Evolutionary conservation across 2,888 invertebrate species (phyloP).

Genomic region (Neoitamus cyanurus): DNA sequence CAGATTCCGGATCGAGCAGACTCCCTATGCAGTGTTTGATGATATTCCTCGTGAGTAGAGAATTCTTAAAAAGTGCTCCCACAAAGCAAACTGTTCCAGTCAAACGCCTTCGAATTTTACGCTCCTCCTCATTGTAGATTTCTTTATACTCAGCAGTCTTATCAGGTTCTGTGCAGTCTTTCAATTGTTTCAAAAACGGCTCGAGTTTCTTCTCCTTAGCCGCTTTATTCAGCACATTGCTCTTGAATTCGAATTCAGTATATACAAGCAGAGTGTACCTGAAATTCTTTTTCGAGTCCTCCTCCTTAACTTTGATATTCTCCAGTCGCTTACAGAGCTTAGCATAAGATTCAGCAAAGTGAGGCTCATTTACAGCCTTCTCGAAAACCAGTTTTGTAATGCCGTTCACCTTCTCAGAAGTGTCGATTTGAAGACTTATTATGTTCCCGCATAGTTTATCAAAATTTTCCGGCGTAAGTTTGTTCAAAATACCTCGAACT

Average conservation of each 20-base stretch:
- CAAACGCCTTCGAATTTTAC: constrained; percentile 82
- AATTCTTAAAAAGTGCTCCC: constrained; percentile 90
- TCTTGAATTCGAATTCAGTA: constrained; percentile 91
- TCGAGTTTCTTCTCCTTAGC: constrained; percentile 65
- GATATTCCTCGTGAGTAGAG: constrained; percentile 88
- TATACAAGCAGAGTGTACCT: constrained; percentile 68
- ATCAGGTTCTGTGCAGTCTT: constrained; percentile 64
- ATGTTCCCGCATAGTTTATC: constrained; percentile 83
- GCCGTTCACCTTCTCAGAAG: constrained; percentile 79
- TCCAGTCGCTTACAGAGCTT: constrained; percentile 80
- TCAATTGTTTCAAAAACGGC: constrained; percentile 67
- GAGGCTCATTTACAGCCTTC: constrained; percentile 95
- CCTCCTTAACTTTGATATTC: constrained; percentile 54
- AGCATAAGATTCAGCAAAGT: constrained; percentile 92
- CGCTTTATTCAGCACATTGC: constrained; percentile 79
- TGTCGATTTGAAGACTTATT: constrained; percentile 81
- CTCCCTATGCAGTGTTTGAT: constrained; percentile 87
- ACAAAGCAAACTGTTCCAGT: constrained; percentile 89
- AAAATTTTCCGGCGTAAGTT: constrained; percentile 95
- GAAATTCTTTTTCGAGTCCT: constrained; percentile 67
- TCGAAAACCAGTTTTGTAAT: constrained; percentile 93
- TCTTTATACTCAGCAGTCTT: constrained; percentile 80
- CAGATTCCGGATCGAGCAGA: constrained; percentile 80
- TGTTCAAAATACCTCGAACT: constrained; percentile 90
- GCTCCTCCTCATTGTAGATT: constrained; percentile 80